phyloP scores from a whole-genome alignment of 2,797 vertebrate genomes.

The Poeciliopsis paucimaculata region DNA sequence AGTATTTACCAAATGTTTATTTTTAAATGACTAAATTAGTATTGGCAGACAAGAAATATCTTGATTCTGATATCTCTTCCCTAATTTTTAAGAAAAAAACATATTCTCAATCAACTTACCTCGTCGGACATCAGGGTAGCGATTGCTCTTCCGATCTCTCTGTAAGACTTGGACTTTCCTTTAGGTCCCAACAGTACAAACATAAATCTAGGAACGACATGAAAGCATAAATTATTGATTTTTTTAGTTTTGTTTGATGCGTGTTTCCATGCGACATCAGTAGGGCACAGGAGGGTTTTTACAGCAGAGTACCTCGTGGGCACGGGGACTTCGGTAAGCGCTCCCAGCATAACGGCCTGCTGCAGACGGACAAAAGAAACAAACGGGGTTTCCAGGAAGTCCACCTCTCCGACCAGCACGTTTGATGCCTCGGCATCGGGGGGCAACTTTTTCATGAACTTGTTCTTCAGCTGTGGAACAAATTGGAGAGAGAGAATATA shows the following conservation, averaged over 20 bases:
- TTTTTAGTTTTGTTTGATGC: neutral
- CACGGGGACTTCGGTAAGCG: constrained; percentile 95
- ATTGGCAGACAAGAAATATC: neutral
- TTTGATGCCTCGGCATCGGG: constrained; percentile 97
- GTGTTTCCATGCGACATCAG: neutral
- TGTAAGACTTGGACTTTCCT: constrained; percentile 97
- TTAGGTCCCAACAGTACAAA: constrained; percentile 97
- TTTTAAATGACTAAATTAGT: neutral
- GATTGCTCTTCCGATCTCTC: constrained; percentile 96
- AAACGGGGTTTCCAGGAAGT: constrained; percentile 93
- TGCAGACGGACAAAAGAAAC: constrained; percentile 97
- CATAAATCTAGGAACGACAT: constrained; percentile 83
- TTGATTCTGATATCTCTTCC: neutral
- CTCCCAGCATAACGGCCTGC: constrained; percentile 94
- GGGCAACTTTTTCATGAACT: constrained; percentile 98
- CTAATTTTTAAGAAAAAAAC: neutral
- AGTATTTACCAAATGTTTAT: neutral
- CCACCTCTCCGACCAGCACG: constrained; percentile 94
- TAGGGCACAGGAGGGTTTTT: neutral
- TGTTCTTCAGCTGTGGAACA: constrained; percentile 90
- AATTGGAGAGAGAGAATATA: neutral
- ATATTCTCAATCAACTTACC: constrained; percentile 72
- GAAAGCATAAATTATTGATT: neutral
- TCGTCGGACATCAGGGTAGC: constrained; percentile 99
- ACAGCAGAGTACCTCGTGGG: constrained; percentile 88